Percentiles rank a stretch among this genome's conserved stretches.
Conservation (phyloP, 2,797 vertebrate species). For the Mallotus villosus region DNA sequence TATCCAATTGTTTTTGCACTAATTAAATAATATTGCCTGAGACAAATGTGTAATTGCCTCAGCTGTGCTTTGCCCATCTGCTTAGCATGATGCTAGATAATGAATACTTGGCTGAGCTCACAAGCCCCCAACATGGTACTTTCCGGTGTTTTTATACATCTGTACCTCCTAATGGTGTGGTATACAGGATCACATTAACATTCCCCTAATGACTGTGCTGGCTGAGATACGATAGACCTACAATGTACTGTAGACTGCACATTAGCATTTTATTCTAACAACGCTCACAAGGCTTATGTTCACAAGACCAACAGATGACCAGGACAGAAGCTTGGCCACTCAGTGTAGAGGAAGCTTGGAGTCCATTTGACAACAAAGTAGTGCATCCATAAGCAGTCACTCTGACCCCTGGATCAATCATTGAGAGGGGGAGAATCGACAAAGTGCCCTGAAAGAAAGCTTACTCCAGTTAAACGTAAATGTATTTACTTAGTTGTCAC, state of each 20-base stretch:
- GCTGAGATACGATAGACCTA: background rate
- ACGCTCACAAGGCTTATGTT: background rate
- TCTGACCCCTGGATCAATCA: background rate
- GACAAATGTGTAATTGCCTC: conserved; percentile 12
- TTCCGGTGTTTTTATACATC: background rate
- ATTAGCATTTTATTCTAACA: background rate
- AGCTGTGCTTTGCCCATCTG: background rate
- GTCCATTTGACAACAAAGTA: background rate
- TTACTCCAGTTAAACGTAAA: background rate
- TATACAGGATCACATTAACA: background rate
- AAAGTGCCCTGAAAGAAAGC: background rate
- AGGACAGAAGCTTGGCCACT: background rate
- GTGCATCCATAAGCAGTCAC: conserved; percentile 5
- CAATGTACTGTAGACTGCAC: no score
- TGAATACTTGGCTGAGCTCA: background rate
- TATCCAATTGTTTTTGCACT: conserved; percentile 9
- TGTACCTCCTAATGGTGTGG: background rate
- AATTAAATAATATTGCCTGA: conserved; percentile 14
- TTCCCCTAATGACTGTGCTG: background rate
- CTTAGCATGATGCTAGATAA: background rate
- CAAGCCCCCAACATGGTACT: no score
- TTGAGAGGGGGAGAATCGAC: background rate
- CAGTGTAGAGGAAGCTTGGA: background rate
- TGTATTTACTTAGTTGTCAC: background rate
- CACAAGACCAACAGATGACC: background rate